Percentiles rank a stretch among this genome's conserved stretches.
Evolutionary conservation across 2,113 vertebrate species (phyloP).

Genomic region (Manacus vitellinus): DNA sequence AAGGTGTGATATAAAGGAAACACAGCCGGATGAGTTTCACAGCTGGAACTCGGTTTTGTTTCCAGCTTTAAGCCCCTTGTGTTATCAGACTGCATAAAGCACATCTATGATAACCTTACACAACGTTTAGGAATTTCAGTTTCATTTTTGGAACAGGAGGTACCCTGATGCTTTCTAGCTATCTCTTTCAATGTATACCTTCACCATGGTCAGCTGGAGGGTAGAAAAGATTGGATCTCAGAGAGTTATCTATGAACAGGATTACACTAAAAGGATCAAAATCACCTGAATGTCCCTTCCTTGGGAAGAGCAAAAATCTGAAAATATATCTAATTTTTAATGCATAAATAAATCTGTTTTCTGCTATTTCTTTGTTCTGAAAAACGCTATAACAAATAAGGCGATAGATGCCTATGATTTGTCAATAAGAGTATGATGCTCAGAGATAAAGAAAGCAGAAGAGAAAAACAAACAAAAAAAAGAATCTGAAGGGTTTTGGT

Average conservation of each 20-base stretch:
- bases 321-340: background rate
- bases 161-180: background rate
- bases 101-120: background rate
- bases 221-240: background rate
- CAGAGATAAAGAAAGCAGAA: background rate
- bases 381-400: background rate
- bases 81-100: background rate
- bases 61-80: background rate
- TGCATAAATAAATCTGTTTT: background rate
- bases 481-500: background rate
- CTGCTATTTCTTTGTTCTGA: background rate
- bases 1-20: background rate
- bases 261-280: background rate
- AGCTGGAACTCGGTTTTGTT: background rate
- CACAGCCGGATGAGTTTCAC: background rate
- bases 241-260: background rate
- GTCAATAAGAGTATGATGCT: background rate
- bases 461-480: background rate
- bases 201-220: background rate
- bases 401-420: background rate
- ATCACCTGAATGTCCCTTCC: background rate
- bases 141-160: background rate
- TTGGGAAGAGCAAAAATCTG: background rate
- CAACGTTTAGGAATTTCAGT: background rate
- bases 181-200: background rate